Base-by-base conservation (phyloP, 2,888 invertebrate species). In the Cosmorhoe ocellata region DNA sequence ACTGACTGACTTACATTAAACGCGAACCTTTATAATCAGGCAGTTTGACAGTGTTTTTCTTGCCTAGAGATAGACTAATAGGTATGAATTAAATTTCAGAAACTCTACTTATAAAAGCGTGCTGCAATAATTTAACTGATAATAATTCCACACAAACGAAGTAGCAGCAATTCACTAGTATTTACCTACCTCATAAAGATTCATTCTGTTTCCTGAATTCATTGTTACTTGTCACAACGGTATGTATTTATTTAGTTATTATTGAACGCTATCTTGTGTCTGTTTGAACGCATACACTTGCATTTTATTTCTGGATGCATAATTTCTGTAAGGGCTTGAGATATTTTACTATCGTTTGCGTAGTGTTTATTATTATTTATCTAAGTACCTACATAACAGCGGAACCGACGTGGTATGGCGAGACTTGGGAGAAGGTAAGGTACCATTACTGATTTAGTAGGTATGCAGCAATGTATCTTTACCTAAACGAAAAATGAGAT, bases 191-290 rank as follows among this genome's bases (percentile, higher is more conserved):
- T 9, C 31, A 32, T 51, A 53, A 49, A 56, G 61, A 63, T 59
- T 58, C 55, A 54, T 49, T 51, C 26, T 51, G 38, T 55, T 63
- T 61, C 61, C 57, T 51, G 55, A 56, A 43, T 33, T 51, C 49
- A 42, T 54, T 54, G 49, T 54, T 44, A 41, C 34, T 44, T 44
- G 50, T 50, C 51, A 55, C 28, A 40, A 12, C 18, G 10, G 11
- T 33, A 31, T 28, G 30, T 32, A 24, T 33, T n/a, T n/a, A n/a
- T n/a, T 34, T 42, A 52, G 46, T 51, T 48, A 50, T 42, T 50
- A 8, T 22, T 2, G 43, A 54, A 49, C 12, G 31, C 47, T n/a
- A 28, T 37, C 31, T 43, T 24, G 30, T 39, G 36, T 53, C 46
- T 4, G 10, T 27, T 32, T 26, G 13, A 30, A 26, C 10, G 27